A percentile compares a stretch with the other conserved stretches of the same genome.
Conservation (phyloP, 2,113 vertebrate genomes). For the Panthera tigris region DNA sequence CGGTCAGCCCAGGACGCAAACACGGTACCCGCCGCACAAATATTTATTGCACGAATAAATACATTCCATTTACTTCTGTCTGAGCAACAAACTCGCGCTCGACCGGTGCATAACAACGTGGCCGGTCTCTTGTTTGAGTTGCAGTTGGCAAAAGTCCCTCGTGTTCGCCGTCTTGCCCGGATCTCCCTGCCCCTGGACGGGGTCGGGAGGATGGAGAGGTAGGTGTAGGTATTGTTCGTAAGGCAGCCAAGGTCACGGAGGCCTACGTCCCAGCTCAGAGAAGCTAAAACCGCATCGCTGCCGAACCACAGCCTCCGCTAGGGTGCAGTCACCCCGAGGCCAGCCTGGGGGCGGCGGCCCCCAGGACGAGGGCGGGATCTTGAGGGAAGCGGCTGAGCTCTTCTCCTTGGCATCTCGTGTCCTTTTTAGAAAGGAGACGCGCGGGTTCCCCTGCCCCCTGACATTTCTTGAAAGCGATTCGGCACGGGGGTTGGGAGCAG, state of each 20-base stretch:
- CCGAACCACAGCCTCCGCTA: too few species aligned
- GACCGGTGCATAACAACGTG: too few species aligned
- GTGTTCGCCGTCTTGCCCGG: not conserved
- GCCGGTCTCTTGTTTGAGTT: not conserved
- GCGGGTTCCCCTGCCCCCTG: not conserved
- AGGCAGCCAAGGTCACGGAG: not conserved
- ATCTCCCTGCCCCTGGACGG: not conserved
- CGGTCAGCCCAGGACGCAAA: too few species aligned
- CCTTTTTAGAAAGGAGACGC: not conserved
- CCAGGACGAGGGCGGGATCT: not conserved
- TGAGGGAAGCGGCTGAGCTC: not conserved
- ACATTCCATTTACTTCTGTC: not conserved
- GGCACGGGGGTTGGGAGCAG: not conserved
- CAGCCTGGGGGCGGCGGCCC: not conserved
- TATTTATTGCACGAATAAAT: not conserved
- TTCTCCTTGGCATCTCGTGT: too few species aligned
- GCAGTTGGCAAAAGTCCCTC: not conserved
- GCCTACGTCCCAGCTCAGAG: not conserved
- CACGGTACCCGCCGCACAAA: not conserved
- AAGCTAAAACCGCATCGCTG: not conserved
- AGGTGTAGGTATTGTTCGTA: not conserved
- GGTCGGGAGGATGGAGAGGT: fast-evolving
- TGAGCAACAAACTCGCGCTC: not conserved
- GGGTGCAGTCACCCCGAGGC: fast-evolving
- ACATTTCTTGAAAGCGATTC: not conserved